phyloP scores from a whole-genome alignment of 2,113 vertebrate genomes.

The Verasper variegatus region DNA sequence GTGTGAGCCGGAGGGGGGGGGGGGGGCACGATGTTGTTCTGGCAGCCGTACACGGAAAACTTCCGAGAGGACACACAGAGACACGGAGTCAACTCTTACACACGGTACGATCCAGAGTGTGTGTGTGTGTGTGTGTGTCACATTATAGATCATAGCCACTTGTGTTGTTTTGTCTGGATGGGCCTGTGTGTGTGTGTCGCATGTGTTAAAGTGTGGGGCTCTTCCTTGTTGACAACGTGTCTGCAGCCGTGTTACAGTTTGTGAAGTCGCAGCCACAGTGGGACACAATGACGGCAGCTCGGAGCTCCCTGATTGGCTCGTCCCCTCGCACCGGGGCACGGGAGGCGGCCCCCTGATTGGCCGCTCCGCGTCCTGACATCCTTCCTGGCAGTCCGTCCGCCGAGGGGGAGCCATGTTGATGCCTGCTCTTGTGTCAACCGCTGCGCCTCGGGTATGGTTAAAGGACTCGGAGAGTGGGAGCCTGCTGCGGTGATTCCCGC shows the following conservation, averaged over 20 bases:
- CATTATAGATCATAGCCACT: neutral
- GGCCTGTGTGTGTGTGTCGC: no score
- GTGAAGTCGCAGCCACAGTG: constrained; percentile 22
- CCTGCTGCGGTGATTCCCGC: constrained; percentile 48
- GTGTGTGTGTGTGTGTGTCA: neutral
- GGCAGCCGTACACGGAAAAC: constrained; percentile 84
- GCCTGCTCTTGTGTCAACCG: constrained; percentile 60
- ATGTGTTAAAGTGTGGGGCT: no score
- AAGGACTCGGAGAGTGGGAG: constrained; percentile 40
- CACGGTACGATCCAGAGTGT: constrained; percentile 67
- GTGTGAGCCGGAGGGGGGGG: no score
- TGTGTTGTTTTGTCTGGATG: neutral
- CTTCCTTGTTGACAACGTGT: neutral
- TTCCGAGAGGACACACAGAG: constrained; percentile 71
- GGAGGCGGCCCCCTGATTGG: constrained; percentile 71
- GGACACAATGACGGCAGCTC: constrained; percentile 72
- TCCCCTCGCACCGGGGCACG: constrained; percentile 30
- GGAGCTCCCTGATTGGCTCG: constrained; percentile 66
- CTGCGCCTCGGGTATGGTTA: constrained; percentile 55
- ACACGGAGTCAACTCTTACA: constrained; percentile 59
- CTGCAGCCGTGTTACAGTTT: constrained; percentile 11
- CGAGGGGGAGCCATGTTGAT: constrained; percentile 80
- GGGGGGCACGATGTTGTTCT: constrained; percentile 81
- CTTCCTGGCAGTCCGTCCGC: constrained; percentile 58
- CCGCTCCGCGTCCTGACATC: constrained; percentile 38